Base-by-base conservation (phyloP, 1,140 invertebrate species). In the Aradophagus sp. region DNA sequence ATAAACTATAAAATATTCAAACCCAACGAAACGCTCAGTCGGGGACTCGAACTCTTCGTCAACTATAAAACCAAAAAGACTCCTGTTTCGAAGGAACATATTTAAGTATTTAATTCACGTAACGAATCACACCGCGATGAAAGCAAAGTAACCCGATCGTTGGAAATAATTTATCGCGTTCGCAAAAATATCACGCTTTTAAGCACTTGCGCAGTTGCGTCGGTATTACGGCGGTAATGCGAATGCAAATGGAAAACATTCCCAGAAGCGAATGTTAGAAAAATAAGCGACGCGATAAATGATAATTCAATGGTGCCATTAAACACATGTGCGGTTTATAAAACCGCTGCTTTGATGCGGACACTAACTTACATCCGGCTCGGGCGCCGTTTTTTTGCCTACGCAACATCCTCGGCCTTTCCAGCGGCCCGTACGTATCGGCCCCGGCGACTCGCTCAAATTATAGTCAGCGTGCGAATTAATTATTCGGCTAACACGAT, bases 251-350 rank as follows among this genome's bases (percentile, higher is more conserved):
- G 59, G 10, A 52, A 63, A 53, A 32, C 31, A 52, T 52, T 63
- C 59, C 0, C 47, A 45, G 48, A 63, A 63, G 12, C 20, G 19
- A 23, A 53, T 39, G 59, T 53, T 63, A 63, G 61, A 65, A 65
- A 65, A 65, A 65, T 65, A 48, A 29, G 23, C 41, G 39, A 19
- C 42, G 50, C 50, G 50, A 65, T 65, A 65, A 55, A 56, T 65
- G 61, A 65, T 65, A 65, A 65, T 56, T 55, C 61, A 65, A 65
- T 55, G 61, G 34, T 44, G 62, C 50, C 62, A 66, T 56, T 66
- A 66, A 56, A 56, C 44, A 66, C 52, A 66, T 56, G 62, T 66
- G 62, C 31, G 42, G 52, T 50, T 50, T 50, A 36, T 45, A 36
- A 56, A 66, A 47, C 62, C 52, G 26, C 20, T 56, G 52, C 52